These are phyloP conservation scores for Atrina japonica DNA, from an alignment of 2,888 invertebrate genomes.

Conservation along the genomic window DNA sequence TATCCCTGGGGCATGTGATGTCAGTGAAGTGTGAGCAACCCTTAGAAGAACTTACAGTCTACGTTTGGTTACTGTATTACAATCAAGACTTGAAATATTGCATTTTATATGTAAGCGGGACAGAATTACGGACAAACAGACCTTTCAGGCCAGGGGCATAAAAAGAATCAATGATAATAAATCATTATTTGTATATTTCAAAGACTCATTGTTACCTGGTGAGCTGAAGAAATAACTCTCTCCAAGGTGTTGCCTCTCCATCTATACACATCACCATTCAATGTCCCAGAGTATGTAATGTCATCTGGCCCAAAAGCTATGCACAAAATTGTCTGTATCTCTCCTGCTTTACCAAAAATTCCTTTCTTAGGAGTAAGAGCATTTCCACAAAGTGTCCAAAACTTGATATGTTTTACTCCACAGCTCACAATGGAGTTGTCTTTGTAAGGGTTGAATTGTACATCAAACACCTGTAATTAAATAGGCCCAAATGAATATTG, in stretches of 20 bases:
- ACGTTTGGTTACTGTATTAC: too few relatives aligned
- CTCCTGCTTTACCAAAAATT: conserved; percentile 79
- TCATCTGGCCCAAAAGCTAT: conserved; percentile 76
- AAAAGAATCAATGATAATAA: too few relatives aligned
- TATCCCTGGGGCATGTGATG: too few relatives aligned
- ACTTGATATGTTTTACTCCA: conserved; percentile 81
- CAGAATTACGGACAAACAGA: too few relatives aligned
- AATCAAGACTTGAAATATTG: too few relatives aligned
- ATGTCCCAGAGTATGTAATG: conserved; percentile 79
- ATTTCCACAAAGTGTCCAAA: conserved; percentile 80
- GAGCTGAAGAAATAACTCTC: conserved; percentile 76
- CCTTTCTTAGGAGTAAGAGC: conserved; percentile 79
- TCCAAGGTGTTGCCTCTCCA: conserved; percentile 79
- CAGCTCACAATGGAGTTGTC: conserved; percentile 77
- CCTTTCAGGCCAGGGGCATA: too few relatives aligned
- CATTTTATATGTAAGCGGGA: too few relatives aligned
- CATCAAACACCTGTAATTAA: conserved; percentile 79
- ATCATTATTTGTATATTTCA: too few relatives aligned
- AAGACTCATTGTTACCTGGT: too few relatives aligned
- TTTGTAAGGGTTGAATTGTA: conserved; percentile 76
- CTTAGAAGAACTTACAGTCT: too few relatives aligned
- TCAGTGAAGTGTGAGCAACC: too few relatives aligned
- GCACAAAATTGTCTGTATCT: conserved; percentile 80
- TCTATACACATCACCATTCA: conserved; percentile 81
- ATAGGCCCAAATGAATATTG: not conserved